Evolutionary conservation across 2,113 vertebrate species (phyloP).

Genomic region (Nicator chloris): DNA sequence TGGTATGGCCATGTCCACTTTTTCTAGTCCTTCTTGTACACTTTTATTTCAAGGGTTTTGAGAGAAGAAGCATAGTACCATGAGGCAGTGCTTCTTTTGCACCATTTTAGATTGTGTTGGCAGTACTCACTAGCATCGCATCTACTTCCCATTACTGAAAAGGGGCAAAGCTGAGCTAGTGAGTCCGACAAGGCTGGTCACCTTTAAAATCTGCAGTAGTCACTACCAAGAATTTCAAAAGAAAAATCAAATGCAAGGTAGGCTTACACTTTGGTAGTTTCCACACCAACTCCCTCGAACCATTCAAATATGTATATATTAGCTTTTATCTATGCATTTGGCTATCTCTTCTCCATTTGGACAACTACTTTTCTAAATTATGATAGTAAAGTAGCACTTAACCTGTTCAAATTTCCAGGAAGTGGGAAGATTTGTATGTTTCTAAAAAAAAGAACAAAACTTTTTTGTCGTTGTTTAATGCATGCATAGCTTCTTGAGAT

Average conservation of each 20-base stretch:
- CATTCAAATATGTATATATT: not conserved
- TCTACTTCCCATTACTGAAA: not conserved
- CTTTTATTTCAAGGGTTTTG: not conserved
- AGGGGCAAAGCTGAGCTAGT: slow-evolving; percentile 6
- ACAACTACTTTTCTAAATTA: not conserved
- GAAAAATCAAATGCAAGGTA: not conserved
- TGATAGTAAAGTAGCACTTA: not conserved
- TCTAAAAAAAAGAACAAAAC: not conserved
- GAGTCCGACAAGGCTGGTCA: not conserved
- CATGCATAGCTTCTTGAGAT: not conserved
- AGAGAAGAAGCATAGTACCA: slow-evolving; percentile 8
- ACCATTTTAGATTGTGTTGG: slow-evolving; percentile 8
- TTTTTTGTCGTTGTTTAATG: not conserved
- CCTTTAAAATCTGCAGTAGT: slow-evolving; percentile 1
- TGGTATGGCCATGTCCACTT: not conserved
- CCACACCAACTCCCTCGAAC: not conserved
- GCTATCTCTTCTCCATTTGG: not conserved
- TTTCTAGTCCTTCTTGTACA: not conserved
- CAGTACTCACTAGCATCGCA: not conserved
- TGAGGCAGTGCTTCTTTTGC: slow-evolving; percentile 16
- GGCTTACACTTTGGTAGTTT: not conserved
- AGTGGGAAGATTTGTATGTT: not conserved
- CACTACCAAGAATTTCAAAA: not conserved
- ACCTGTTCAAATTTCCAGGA: not conserved
- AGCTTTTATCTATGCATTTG: not conserved